Evolutionary conservation across 2,797 vertebrate species (phyloP).

Genomic region (Craterocephalus amniculus): DNA sequence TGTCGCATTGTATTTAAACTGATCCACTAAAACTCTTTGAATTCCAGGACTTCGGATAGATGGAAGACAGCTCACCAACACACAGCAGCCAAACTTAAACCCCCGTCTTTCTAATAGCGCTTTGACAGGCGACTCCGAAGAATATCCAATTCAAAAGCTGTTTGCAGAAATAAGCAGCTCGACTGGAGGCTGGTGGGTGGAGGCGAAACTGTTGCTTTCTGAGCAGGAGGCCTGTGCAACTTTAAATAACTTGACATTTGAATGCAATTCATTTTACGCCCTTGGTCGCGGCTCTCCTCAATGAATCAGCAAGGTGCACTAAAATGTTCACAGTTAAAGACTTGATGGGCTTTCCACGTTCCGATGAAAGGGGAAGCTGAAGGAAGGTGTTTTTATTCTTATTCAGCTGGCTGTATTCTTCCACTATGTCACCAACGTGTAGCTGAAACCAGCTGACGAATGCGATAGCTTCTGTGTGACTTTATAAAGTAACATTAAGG

Average conservation of each 20-base stretch:
- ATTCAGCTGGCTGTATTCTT: neutral
- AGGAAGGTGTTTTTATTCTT: constrained; percentile 1
- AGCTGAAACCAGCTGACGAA: neutral
- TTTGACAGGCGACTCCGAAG: neutral
- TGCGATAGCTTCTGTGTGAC: neutral
- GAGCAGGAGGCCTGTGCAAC: neutral
- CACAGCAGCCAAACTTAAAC: neutral
- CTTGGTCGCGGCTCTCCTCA: neutral
- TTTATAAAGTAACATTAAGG: neutral
- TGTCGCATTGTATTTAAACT: too few species aligned
- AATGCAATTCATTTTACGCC: neutral
- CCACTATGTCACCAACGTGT: neutral
- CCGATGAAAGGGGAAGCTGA: constrained; percentile 34
- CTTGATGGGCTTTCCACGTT: constrained; percentile 32
- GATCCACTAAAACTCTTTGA: too few species aligned
- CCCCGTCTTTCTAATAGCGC: too few species aligned
- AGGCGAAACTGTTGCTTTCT: neutral
- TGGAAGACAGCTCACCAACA: too few species aligned
- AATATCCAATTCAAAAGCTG: neutral
- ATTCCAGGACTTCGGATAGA: too few species aligned
- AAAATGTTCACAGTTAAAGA: neutral
- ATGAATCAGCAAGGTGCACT: constrained; percentile 26
- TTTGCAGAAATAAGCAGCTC: neutral
- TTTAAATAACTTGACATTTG: constrained; percentile 33
- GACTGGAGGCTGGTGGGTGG: neutral